A percentile compares a stretch with the other conserved stretches of the same genome.
phyloP scores from a whole-genome alignment of 2,113 vertebrate species.

The Conger conger region DNA sequence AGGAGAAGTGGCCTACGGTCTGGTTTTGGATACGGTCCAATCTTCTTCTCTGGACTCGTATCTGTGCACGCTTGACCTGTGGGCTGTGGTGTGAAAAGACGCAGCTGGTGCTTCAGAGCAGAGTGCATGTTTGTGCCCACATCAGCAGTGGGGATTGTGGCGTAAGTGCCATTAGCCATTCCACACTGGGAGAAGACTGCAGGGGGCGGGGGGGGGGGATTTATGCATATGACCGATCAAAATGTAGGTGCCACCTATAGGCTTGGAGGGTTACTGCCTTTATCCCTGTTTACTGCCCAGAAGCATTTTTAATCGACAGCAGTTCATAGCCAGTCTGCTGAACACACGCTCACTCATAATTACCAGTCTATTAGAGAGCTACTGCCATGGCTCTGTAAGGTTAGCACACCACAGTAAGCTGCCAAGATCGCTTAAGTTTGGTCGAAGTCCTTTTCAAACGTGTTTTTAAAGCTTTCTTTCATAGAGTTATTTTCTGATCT shows the following conservation, averaged over 20 bases:
- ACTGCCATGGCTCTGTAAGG: neutral
- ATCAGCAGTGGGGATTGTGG: too few relatives aligned
- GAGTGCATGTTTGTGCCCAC: too few relatives aligned
- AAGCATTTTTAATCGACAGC: neutral
- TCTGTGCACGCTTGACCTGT: neutral
- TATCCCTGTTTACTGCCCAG: constrained; percentile 3
- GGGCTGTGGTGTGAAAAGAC: too few relatives aligned
- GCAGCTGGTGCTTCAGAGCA: too few relatives aligned
- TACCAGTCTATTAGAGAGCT: neutral
- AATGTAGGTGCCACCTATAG: neutral
- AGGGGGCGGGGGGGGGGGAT: too few relatives aligned
- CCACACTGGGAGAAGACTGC: too few relatives aligned
- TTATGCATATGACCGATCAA: too few relatives aligned
- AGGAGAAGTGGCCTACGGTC: neutral
- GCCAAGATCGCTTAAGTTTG: neutral
- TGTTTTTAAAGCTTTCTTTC: neutral
- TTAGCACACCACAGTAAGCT: neutral
- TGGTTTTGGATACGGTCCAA: too few relatives aligned
- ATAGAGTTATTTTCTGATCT: neutral
- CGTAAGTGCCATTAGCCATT: too few relatives aligned
- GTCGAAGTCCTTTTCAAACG: neutral
- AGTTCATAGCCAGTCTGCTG: neutral
- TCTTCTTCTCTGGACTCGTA: too few relatives aligned
- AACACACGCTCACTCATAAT: neutral
- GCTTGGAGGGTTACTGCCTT: neutral